Evolutionary conservation across 2,113 vertebrate genomes (phyloP), one percentile per base, ranked within the genome.

Genomic region (Opisthocomus hoazin): DNA sequence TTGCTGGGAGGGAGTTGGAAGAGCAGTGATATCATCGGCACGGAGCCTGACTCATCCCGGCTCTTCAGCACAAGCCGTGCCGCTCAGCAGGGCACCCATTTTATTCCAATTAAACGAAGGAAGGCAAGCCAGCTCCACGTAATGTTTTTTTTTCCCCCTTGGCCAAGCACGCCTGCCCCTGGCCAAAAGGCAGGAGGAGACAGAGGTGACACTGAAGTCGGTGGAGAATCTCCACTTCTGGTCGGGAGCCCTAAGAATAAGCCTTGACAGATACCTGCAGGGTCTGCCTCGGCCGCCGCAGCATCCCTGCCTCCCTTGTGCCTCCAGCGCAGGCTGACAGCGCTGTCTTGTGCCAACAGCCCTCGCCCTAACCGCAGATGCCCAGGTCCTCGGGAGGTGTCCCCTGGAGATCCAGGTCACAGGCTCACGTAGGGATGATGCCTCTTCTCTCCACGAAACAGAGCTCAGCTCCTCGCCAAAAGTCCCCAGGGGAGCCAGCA

Each of bases 21-120:
- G 50, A 51, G 94, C 91, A 68, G 69, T 90, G 91, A 94, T 92
- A 94, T 75, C 84, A 97, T 81, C 94, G 1, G 80, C 92, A 87
- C 2, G 2, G 87, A 89, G 90, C 74, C 89, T 96, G 95, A 96
- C 85, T 95, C 95, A 96, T 92, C 92, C 86, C 37, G 1, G 83
- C 90, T 89, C 80, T 92, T 63, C 76, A 75, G 92, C 92, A 92
- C 92, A 92, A 77, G 92, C 79, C 20, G 51, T 90, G 88, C 90
- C 4, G 46, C 95, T 84, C 92, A 89, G 94, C 57, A 8, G 90
- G 86, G 69, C 75, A 76, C 94, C 60, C 74, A 20, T 89, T 97
- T 93, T 94, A 76, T 81, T 92, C 61, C 92, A 84, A 82, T 95
- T 94, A 95, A 93, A 54, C 45, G 8, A 93, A 45, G 5, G 2